Percentiles rank a stretch among this genome's conserved stretches.
Evolutionary conservation across 2,888 invertebrate species (phyloP).

Genomic region (Tachina lurida): DNA sequence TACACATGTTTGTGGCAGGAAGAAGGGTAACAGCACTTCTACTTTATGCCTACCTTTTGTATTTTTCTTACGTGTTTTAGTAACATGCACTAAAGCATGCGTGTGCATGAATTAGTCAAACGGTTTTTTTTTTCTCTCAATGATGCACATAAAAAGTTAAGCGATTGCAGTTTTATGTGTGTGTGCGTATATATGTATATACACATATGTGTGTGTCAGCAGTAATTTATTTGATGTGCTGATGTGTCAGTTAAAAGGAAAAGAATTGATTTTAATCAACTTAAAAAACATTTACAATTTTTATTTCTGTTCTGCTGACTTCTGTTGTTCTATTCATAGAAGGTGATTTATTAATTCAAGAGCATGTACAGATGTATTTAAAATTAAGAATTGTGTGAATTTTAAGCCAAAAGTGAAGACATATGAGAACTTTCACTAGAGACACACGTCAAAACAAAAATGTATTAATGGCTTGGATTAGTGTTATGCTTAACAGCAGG

Average conservation of each 20-base stretch:
- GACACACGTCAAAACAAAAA: too few species aligned
- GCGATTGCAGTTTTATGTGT: not conserved
- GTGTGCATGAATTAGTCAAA: constrained; percentile 27
- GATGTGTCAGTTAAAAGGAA: constrained; percentile 64
- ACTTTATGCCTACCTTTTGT: not conserved
- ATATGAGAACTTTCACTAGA: too few species aligned
- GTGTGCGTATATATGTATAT: not conserved
- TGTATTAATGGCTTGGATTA: too few species aligned
- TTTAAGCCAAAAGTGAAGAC: too few species aligned
- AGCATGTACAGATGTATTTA: too few species aligned
- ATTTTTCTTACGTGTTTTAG: constrained; percentile 23
- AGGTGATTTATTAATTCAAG: too few species aligned
- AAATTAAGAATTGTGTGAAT: too few species aligned
- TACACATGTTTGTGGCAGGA: constrained; percentile 34
- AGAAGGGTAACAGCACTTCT: constrained; percentile 55
- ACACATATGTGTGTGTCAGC: not conserved
- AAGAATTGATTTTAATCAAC: constrained; percentile 68
- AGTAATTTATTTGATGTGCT: constrained; percentile 68
- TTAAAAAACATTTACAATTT: constrained; percentile 54
- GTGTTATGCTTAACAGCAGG: too few species aligned
- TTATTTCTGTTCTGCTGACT: constrained; percentile 28
- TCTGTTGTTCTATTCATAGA: constrained; percentile 8
- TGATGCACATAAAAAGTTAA: constrained; percentile 4
- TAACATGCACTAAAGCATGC: not conserved
- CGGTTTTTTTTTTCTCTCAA: not conserved